Conservation (phyloP, 2,888 invertebrate species). For the Rhyacophila evoluta region DNA sequence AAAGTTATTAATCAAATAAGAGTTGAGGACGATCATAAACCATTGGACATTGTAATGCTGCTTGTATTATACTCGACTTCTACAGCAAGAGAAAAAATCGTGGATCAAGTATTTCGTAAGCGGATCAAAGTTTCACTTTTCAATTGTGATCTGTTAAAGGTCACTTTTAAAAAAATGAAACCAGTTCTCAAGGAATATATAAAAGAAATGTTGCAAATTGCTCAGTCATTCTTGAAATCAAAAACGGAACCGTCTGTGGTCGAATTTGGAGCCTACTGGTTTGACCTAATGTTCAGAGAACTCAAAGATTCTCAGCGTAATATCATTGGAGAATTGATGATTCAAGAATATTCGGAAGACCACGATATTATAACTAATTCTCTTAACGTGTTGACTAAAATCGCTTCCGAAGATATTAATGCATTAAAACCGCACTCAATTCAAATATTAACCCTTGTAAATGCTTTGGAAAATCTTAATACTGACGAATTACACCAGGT, state of each 20-base stretch:
- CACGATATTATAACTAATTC: slow-evolving; percentile 44
- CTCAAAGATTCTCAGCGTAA: slow-evolving; percentile 63
- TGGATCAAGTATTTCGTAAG: slow-evolving; percentile 74
- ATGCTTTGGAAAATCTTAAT: slow-evolving; percentile 80
- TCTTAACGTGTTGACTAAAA: slow-evolving; percentile 60
- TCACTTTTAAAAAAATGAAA: slow-evolving; percentile 69
- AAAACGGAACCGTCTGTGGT: slow-evolving; percentile 67
- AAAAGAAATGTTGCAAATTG: slow-evolving; percentile 69
- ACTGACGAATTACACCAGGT: slow-evolving; percentile 80
- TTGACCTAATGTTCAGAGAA: slow-evolving; percentile 67
- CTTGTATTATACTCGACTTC: slow-evolving; percentile 74
- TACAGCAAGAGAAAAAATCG: slow-evolving; percentile 71
- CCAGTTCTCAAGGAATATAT: slow-evolving; percentile 71
- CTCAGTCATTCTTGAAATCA: slow-evolving; percentile 69
- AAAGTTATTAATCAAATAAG: slow-evolving; percentile 70
- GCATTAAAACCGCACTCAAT: slow-evolving; percentile 71
- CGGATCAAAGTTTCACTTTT: slow-evolving; percentile 73
- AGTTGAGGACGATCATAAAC: slow-evolving; percentile 69
- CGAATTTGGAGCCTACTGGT: slow-evolving; percentile 72
- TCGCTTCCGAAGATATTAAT: slow-evolving; percentile 63
- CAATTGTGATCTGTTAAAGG: slow-evolving; percentile 70
- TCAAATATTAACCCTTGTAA: slow-evolving; percentile 76
- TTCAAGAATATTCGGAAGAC: slow-evolving; percentile 59
- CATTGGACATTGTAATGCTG: slow-evolving; percentile 77
- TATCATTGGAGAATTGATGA: slow-evolving; percentile 64